Conservation (phyloP, 53 echinoderm and acorn worm genomes). For the Echinometra lucunter region DNA sequence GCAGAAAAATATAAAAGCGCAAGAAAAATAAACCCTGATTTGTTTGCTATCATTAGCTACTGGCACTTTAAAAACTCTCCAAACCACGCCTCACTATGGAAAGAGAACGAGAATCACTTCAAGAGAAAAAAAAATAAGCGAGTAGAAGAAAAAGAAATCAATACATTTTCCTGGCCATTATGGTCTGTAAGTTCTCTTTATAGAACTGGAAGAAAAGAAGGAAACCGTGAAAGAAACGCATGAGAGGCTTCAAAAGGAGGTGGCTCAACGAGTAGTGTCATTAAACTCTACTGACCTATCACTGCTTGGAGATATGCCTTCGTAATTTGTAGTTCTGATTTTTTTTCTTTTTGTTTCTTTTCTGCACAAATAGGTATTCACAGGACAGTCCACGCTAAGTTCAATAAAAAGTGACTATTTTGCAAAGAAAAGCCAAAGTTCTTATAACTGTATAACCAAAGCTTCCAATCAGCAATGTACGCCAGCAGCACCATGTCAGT, state of each 20-base stretch:
- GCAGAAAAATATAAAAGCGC: too few relatives aligned
- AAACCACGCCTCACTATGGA: too few relatives aligned
- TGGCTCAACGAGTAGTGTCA: slow-evolving; percentile 15
- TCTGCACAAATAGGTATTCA: not conserved
- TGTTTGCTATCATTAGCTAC: not conserved
- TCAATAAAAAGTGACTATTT: not conserved
- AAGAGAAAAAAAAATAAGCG: not conserved
- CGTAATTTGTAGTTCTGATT: not conserved
- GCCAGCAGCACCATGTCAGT: too few relatives aligned
- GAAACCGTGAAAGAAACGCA: slow-evolving; percentile 13
- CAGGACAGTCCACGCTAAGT: not conserved
- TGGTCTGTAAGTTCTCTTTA: slow-evolving; percentile 2
- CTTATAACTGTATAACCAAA: not conserved
- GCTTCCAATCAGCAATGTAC: too few relatives aligned
- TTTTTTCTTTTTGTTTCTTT: too few relatives aligned
- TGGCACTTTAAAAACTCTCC: not conserved
- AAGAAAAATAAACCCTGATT: not conserved
- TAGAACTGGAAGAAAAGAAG: not conserved
- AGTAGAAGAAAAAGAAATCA: not conserved
- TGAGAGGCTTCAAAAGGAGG: not conserved
- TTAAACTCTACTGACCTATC: slow-evolving; percentile 35
- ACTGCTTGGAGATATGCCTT: not conserved
- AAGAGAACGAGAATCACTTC: not conserved
- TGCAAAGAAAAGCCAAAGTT: not conserved
- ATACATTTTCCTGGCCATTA: not conserved